Evolutionary conservation across 2,888 invertebrate species (phyloP).

Genomic region (Macrophya annulata): DNA sequence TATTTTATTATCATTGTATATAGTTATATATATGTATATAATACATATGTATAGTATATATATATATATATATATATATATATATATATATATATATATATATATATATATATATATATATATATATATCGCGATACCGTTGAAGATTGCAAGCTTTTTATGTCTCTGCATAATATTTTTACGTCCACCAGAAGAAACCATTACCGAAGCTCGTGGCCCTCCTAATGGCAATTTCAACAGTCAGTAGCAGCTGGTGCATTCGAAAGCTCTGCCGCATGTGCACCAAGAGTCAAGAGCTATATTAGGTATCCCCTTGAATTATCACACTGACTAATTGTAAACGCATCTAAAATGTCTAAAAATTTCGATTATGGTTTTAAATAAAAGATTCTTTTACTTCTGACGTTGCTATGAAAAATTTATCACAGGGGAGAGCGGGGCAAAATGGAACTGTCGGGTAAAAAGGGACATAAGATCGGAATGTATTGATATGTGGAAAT

Average conservation of each 20-base stretch:
- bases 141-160: neutral
- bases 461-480: too few relatives aligned
- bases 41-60: too few relatives aligned
- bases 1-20: neutral
- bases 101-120: too few relatives aligned
- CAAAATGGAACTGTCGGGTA: too few relatives aligned
- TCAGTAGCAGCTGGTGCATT: conserved; percentile 48
- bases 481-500: too few relatives aligned
- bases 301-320: neutral
- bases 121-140: neutral
- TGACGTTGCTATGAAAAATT: neutral
- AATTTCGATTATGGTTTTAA: neutral
- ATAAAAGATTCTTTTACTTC: neutral
- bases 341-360: neutral
- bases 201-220: conserved; percentile 5
- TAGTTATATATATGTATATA: too few relatives aligned
- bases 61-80: neutral
- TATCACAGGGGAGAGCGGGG: too few relatives aligned
- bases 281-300: neutral
- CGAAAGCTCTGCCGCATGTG: conserved; percentile 4
- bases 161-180: conserved; percentile 38
- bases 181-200: conserved; percentile 9
- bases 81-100: too few relatives aligned
- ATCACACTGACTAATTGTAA: conserved; percentile 30
- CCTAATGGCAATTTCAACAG: conserved; percentile 48